These are phyloP conservation scores for Leptodactylus fallax DNA, from an alignment of 2,797 vertebrate species.

Conservation along the genomic window DNA sequence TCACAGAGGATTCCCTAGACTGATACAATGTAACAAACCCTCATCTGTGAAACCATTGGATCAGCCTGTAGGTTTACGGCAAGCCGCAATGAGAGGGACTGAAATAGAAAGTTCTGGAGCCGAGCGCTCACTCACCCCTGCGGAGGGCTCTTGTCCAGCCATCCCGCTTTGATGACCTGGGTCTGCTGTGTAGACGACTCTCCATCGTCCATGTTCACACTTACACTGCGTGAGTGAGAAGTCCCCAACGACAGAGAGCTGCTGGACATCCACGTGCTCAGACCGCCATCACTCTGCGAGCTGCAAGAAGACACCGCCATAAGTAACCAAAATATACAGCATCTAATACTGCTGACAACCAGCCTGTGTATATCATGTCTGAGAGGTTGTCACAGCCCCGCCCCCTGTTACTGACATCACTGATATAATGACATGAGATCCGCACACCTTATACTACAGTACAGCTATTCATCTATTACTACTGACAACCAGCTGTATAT, in stretches of 20 bases:
- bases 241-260: slow-evolving; percentile 68
- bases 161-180: slow-evolving; percentile 84
- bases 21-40: background rate
- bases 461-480: too few relatives aligned
- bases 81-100: background rate
- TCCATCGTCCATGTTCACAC: slow-evolving; percentile 63
- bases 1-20: background rate
- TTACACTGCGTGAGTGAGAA: slow-evolving; percentile 46
- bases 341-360: background rate
- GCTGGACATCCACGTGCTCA: slow-evolving; percentile 68
- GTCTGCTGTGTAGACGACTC: slow-evolving; percentile 68
- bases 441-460: too few relatives aligned
- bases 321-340: background rate
- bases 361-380: background rate
- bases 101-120: too few relatives aligned
- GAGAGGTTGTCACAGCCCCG: background rate
- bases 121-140: slow-evolving; percentile 82
- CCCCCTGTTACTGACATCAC: too few relatives aligned
- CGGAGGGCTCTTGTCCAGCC: slow-evolving; percentile 94
- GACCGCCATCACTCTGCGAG: slow-evolving; percentile 69
- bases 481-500: too few relatives aligned
- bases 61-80: too few relatives aligned
- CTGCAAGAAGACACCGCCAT: slow-evolving; percentile 28
- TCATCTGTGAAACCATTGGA: background rate
- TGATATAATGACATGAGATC: too few relatives aligned